Percentiles rank a stretch among this genome's conserved stretches.
Conservation (phyloP, 64 coral and sea anemone genomes). For the Dendrophyllia cribrosa region DNA sequence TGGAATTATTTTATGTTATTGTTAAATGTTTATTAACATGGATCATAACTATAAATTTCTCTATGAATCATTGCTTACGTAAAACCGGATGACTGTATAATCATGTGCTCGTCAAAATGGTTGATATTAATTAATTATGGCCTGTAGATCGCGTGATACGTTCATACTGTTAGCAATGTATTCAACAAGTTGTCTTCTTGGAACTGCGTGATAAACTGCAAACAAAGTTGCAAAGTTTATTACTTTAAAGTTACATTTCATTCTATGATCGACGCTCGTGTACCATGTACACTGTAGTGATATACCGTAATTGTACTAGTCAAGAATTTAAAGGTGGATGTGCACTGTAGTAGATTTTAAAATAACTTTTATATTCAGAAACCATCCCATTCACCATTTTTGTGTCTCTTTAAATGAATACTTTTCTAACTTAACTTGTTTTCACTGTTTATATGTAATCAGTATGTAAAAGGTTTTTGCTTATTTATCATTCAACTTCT, state of each 20-base stretch:
- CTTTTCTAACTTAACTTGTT: neutral
- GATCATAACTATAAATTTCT: constrained; percentile 34
- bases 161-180: neutral
- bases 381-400: neutral
- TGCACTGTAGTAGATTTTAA: no score
- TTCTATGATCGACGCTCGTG: no score
- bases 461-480: neutral
- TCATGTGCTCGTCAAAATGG: neutral
- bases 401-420: neutral
- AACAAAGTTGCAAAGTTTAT: neutral
- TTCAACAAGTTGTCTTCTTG: neutral
- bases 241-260: neutral
- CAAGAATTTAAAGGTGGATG: no score
- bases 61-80: constrained; percentile 1
- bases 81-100: neutral
- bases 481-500: neutral
- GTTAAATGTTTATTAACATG: neutral
- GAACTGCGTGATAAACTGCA: neutral
- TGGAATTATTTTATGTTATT: neutral
- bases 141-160: no score
- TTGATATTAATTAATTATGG: neutral
- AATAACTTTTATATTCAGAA: no score
- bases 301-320: no score
- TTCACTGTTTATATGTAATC: neutral
- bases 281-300: no score